Conservation (phyloP, 2,113 vertebrate species). For the Nibea albiflora region DNA sequence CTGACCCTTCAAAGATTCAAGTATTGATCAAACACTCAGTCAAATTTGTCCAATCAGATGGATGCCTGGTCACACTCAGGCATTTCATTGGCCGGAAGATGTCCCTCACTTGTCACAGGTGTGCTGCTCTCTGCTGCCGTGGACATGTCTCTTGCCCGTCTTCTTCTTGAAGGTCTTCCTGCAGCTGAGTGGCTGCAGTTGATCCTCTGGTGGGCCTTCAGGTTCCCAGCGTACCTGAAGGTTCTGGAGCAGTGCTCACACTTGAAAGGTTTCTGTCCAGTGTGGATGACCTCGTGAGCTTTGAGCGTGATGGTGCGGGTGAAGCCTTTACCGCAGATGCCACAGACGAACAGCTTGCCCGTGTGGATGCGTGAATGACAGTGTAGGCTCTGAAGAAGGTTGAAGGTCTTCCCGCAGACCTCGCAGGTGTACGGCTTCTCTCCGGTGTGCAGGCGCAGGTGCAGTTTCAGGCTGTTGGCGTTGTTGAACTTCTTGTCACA, state of each 20-base stretch:
- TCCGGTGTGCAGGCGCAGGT: conserved; percentile 78
- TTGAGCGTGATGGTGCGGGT: conserved; percentile 79
- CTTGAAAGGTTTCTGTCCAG: conserved; percentile 77
- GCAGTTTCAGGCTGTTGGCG: conserved; percentile 83
- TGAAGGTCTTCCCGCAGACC: conserved; percentile 78
- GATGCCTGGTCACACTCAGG: conserved; percentile 44
- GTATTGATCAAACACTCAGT: not conserved
- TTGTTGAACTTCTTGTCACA: conserved; percentile 83
- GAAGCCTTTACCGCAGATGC: conserved; percentile 80
- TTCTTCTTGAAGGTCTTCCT: conserved; percentile 81
- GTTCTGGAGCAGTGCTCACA: conserved; percentile 76
- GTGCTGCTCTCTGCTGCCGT: conserved; percentile 82
- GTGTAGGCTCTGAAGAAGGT: conserved; percentile 79
- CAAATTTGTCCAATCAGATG: not conserved
- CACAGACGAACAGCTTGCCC: conserved; percentile 75
- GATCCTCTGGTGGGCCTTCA: conserved; percentile 78
- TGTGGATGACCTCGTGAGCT: conserved; percentile 82
- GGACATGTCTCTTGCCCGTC: conserved; percentile 81
- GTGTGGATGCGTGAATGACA: conserved; percentile 78
- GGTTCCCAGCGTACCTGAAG: conserved; percentile 83
- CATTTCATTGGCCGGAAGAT: conserved; percentile 81
- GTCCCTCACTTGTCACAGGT: conserved; percentile 83
- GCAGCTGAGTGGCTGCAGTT: conserved; percentile 82
- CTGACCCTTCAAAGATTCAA: not conserved
- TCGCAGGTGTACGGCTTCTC: conserved; percentile 83